A percentile compares a stretch with the other conserved stretches of the same genome.
Evolutionary conservation across 2,888 invertebrate genomes (phyloP).

Genomic region (Microctonus hyperodae): DNA sequence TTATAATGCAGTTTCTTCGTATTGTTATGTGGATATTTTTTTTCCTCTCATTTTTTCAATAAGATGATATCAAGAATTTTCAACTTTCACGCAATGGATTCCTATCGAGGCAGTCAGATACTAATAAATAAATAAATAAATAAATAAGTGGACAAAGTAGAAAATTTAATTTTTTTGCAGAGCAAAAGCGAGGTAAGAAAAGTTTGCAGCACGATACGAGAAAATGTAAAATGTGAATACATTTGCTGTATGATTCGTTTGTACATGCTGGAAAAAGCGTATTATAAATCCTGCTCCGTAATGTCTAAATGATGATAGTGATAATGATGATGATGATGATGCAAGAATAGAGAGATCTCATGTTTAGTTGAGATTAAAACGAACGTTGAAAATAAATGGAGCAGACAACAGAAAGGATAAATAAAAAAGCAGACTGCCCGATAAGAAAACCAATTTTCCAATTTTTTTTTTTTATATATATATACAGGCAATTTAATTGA

Average conservation of each 20-base stretch:
- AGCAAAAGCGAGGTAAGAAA: not conserved
- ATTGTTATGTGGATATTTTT: not conserved
- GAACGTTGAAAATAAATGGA: slow-evolving; percentile 18
- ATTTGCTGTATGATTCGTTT: slow-evolving; percentile 60
- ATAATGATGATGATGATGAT: slow-evolving; percentile 6
- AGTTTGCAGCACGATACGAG: not conserved
- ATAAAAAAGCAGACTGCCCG: slow-evolving; percentile 19
- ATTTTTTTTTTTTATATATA: not conserved
- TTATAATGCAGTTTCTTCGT: not conserved
- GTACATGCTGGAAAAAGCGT: slow-evolving; percentile 43
- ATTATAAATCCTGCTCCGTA: slow-evolving; percentile 4
- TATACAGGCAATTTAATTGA: not conserved
- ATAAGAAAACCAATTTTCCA: slow-evolving; percentile 21
- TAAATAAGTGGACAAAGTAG: not conserved
- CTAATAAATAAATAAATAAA: not conserved
- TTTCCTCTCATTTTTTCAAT: not conserved
- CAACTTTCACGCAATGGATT: slow-evolving; percentile 13
- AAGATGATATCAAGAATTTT: not conserved
- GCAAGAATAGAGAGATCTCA: slow-evolving; percentile 6
- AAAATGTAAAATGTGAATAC: slow-evolving; percentile 43
- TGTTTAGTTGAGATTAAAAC: not conserved
- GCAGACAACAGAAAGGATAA: slow-evolving; percentile 14
- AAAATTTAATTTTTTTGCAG: slow-evolving; percentile 1
- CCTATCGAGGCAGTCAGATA: slow-evolving; percentile 25
- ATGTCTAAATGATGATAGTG: slow-evolving; percentile 4